Percentiles rank a stretch among this genome's conserved stretches.
phyloP scores from a whole-genome alignment of 1,140 invertebrate genomes.

The Papilio xuthus region DNA sequence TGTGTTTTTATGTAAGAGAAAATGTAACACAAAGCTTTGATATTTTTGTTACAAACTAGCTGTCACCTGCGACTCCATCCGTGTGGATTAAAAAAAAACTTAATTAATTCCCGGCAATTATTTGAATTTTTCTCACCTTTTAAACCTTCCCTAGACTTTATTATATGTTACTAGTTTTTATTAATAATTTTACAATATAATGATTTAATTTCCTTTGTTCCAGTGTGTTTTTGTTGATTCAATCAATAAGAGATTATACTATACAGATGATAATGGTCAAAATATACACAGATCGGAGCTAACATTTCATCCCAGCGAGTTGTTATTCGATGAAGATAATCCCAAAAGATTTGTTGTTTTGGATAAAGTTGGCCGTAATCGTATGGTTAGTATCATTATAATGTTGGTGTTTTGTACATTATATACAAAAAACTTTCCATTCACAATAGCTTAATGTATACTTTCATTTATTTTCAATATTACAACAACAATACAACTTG shows the following conservation, averaged over 20 bases:
- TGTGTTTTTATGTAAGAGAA: background rate
- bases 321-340: conserved; percentile 88
- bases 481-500: too few relatives aligned
- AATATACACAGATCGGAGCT: conserved; percentile 84
- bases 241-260: conserved; percentile 88
- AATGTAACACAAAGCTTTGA: background rate
- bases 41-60: too few relatives aligned
- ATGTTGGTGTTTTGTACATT: background rate
- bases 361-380: conserved; percentile 86
- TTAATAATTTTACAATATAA: too few relatives aligned
- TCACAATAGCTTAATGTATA: too few relatives aligned
- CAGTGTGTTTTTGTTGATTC: conserved; percentile 94
- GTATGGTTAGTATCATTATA: conserved; percentile 83
- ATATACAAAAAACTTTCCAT: too few relatives aligned
- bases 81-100: too few relatives aligned
- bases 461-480: too few relatives aligned
- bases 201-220: conserved; percentile 48
- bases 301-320: conserved; percentile 88
- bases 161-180: too few relatives aligned
- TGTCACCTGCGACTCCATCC: too few relatives aligned
- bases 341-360: conserved; percentile 84
- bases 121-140: too few relatives aligned
- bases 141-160: too few relatives aligned
- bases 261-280: conserved; percentile 88
- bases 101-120: too few relatives aligned